Evolutionary conservation across 2,797 vertebrate genomes (phyloP).

Genomic region (Stomatorhinus walkeri): DNA sequence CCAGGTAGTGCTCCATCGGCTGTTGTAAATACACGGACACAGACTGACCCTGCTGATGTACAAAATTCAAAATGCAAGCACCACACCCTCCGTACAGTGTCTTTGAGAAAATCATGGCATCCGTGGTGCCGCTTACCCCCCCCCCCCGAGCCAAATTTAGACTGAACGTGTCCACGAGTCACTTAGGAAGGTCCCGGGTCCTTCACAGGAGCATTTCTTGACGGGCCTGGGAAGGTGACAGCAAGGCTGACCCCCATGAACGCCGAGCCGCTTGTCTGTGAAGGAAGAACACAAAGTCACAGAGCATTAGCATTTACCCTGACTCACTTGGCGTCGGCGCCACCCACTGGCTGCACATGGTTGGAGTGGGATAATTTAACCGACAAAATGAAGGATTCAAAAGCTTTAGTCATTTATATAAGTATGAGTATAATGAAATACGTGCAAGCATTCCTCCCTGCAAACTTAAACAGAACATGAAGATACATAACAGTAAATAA

Average conservation of each 20-base stretch:
- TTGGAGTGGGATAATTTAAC: not conserved
- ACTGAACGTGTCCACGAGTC: not conserved
- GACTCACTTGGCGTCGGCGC: not conserved
- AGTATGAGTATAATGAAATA: not conserved
- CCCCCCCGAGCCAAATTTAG: not conserved
- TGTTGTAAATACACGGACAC: not conserved
- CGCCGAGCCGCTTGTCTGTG: not conserved
- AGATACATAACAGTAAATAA: not conserved
- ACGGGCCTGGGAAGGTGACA: not conserved
- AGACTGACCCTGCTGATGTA: not conserved
- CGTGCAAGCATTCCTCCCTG: not conserved
- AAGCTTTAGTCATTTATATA: not conserved
- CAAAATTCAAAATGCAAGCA: not conserved
- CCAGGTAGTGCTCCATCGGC: not conserved
- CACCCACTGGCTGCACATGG: not conserved
- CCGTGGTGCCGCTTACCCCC: not conserved
- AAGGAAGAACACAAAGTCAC: not conserved
- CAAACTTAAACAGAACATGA: not conserved
- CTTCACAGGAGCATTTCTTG: not conserved
- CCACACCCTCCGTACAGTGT: not conserved
- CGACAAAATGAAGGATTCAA: not conserved
- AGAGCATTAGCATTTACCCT: not conserved
- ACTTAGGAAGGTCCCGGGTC: not conserved
- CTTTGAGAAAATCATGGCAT: not conserved
- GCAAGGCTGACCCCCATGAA: not conserved